Base-by-base conservation (phyloP, 2,888 invertebrate species). In the Microchrysa polita region DNA sequence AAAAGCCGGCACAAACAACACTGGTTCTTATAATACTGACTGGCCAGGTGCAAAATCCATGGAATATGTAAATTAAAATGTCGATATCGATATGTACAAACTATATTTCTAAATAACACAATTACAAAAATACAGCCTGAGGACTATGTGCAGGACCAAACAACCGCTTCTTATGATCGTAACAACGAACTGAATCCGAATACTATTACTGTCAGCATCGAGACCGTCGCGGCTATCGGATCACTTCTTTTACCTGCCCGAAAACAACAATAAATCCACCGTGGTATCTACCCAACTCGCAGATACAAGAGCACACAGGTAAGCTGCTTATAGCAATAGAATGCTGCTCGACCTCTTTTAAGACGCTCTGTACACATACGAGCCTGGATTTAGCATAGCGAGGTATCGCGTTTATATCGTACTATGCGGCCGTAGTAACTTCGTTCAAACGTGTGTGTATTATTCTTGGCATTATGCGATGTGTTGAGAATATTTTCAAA, bases 301-400 rank as follows among this genome's bases (percentile, higher is more conserved):
- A 20, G 42, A 18, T 69, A 55, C 53, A 44, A 22, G 23, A 34
- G 27, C 27, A 34, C n/a, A 63, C 63, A 48, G 67, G 52, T 27
- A 52, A 67, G 67, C 65, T 10, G 67, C 67, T 67, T 27, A n/a
- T 42, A 65, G 20, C 20, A 27, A 23, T 67, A 53, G 27, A 67
- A 67, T 67, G 67, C 34, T 23, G 67, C 55, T 69, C 57, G 57
- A 27, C 69, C 57, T 69, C 69, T 69, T 69, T 69, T 55, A 40
- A 16, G 27, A 34, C 55, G 57, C 55, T 55, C n/a, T n/a, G n/a
- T n/a, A 40, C 69, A 57, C 69, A 69, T 69, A 69, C 27, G 27
- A 34, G 7, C 27, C 2, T 34, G 27, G 2, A 34, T 57, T 69
- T 57, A 55, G 57, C 57, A 57, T 23, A 52, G 12, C n/a, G 7